Evolutionary conservation across 2,888 invertebrate genomes (phyloP).

Genomic region (Monochamus alternatus): DNA sequence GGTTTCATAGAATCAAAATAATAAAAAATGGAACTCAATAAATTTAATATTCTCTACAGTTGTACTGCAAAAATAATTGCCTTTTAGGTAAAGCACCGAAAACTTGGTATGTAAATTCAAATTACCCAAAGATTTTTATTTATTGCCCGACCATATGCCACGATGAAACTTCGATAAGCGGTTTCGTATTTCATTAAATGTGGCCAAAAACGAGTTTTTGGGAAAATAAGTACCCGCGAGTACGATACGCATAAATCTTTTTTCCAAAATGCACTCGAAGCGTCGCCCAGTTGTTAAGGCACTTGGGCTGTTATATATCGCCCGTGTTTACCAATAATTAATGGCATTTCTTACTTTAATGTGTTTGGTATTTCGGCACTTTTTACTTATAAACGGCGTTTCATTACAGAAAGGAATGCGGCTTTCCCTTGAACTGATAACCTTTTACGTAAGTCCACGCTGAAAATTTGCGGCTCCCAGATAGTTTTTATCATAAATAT

Average conservation of each 20-base stretch:
- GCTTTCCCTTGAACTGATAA: constrained; percentile 54
- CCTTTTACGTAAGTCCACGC: constrained; percentile 44
- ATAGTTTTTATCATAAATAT: not conserved
- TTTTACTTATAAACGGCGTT: constrained; percentile 39
- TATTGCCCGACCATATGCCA: no score
- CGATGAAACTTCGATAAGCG: not conserved
- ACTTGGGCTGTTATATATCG: constrained; percentile 32
- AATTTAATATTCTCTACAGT: no score
- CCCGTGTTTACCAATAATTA: constrained; percentile 37
- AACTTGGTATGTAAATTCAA: no score
- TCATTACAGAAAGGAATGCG: constrained; percentile 46
- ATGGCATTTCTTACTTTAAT: constrained; percentile 32
- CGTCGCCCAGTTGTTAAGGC: constrained; percentile 29
- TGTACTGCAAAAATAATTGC: no score
- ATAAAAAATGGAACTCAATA: no score
- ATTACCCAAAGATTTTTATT: no score
- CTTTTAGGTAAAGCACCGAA: no score
- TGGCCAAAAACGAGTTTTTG: constrained; percentile 1
- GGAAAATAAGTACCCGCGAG: not conserved
- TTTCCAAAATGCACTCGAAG: constrained; percentile 18
- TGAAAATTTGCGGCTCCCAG: not conserved
- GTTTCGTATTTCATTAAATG: constrained; percentile 1
- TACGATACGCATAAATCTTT: constrained; percentile 20
- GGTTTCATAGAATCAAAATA: no score
- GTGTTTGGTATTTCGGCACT: constrained; percentile 16